Percentiles rank a stretch among this genome's conserved stretches.
phyloP scores from a whole-genome alignment of 2,888 invertebrate genomes.

The Hoplodrina blanda region DNA sequence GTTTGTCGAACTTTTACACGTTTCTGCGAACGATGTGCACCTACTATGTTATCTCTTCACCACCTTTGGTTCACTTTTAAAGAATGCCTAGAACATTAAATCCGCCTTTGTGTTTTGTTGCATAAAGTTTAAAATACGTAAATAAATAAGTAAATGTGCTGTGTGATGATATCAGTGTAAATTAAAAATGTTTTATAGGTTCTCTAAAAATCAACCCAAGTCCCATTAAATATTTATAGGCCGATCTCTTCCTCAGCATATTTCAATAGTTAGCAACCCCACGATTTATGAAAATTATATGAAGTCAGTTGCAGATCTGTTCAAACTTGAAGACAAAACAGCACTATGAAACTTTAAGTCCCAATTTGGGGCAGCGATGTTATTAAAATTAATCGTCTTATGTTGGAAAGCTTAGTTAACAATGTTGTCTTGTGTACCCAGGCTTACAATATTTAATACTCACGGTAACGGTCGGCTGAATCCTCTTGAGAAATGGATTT shows the following conservation, averaged over 20 bases:
- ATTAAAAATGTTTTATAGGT: neutral
- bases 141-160: no score
- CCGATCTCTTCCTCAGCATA: neutral
- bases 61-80: no score
- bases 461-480: conserved; percentile 31
- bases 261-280: conserved; percentile 7
- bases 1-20: conserved; percentile 21
- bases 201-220: neutral
- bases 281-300: conserved; percentile 38
- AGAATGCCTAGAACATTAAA: no score
- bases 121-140: no score
- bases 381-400: conserved; percentile 61
- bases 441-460: conserved; percentile 55
- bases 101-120: no score
- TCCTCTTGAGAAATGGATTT: conserved; percentile 43
- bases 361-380: conserved; percentile 30
- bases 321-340: conserved; percentile 14
- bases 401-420: conserved; percentile 30
- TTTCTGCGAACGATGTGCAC: neutral
- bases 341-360: conserved; percentile 39
- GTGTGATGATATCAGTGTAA: conserved; percentile 1
- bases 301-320: conserved; percentile 31
- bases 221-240: conserved; percentile 15
- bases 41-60: no score
- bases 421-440: conserved; percentile 45